Base-by-base conservation (phyloP, 1,140 invertebrate species). In the Dufourea novaeangliae region DNA sequence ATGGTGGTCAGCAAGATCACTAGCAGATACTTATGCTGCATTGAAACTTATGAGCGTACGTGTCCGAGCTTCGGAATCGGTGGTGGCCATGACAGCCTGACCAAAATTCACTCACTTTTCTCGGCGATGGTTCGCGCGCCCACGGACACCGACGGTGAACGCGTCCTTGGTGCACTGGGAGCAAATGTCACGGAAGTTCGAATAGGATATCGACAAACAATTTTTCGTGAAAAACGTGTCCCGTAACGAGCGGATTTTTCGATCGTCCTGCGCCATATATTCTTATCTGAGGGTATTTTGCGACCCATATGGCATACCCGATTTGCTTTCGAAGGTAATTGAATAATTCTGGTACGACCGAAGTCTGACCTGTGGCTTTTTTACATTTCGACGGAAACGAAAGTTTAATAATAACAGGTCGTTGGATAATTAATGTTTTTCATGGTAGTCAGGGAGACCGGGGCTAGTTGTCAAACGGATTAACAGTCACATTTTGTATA, bases 41-140 rank as follows among this genome's bases (percentile, higher is more conserved):
- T 83, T 41, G 78, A 83, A 72, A 84, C 81, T 84, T 83, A 84
- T 69, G 81, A 68, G 37, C 68, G 82, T 70, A 84, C 83, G 83
- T 83, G 83, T 83, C 66, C 70, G 66, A 32, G 78, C 62, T 66
- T 63, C 72, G n/a, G 37, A 83, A 83, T 83, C 61, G 69, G 39
- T 20, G 69, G 39, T 20, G 68, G 54, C 69, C 62, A 17, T 14
- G 74, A 39, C 20, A 72, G 17, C 20, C 62, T 37, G 77, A 52
- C 37, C 70, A 56, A 84, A 75, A 83, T 75, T 72, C 78, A 22
- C 50, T 79, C 64, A 56, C 62, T 78, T 79, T 73, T 82, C 69
- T 54, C 56, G 8, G 6, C 4, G n/a, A 4, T 11, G 39, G 1
- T 41, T 37, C 54, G 5, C 6, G 25, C n/a, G 46, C 14, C 27